Percentiles rank a stretch among this genome's conserved stretches.
Evolutionary conservation across 2,888 invertebrate genomes (phyloP).

Genomic region (Petrophora chlorosata): DNA sequence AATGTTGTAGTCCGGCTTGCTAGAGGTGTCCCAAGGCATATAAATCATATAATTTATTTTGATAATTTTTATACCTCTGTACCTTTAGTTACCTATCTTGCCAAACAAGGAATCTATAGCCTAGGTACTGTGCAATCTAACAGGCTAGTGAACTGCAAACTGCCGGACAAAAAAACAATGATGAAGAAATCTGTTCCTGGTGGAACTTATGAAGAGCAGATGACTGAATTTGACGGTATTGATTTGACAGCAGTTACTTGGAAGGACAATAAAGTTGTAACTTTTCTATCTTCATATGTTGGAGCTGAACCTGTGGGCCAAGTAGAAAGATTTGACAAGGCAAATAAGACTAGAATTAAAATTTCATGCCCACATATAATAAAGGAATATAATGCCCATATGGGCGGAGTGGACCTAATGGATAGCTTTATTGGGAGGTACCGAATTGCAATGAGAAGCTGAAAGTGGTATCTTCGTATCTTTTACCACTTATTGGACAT

Average conservation of each 20-base stretch:
- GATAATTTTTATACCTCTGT: no score
- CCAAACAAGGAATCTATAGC: conserved; percentile 44
- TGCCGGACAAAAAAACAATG: conserved; percentile 20
- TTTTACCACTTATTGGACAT: conserved; percentile 18
- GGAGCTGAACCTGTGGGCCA: conserved; percentile 41
- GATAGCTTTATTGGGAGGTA: conserved; percentile 12
- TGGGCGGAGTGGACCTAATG: conserved; percentile 30
- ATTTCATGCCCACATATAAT: conserved; percentile 51
- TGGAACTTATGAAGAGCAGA: conserved; percentile 31
- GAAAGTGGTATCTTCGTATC: not conserved
- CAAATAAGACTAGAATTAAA: conserved; percentile 43
- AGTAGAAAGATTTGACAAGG: conserved; percentile 46
- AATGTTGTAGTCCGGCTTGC: conserved; percentile 43
- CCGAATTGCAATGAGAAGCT: not conserved
- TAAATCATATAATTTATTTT: conserved; percentile 48
- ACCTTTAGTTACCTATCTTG: no score
- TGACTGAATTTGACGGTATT: conserved; percentile 27
- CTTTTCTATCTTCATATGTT: conserved; percentile 12
- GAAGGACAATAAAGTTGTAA: conserved; percentile 31
- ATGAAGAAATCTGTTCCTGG: conserved; percentile 38
- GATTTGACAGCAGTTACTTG: conserved; percentile 27
- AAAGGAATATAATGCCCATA: conserved; percentile 50
- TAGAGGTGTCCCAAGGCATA: conserved; percentile 42
- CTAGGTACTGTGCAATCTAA: conserved; percentile 48
- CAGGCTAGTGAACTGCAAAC: conserved; percentile 44